Conservation (phyloP, 2,797 vertebrate species). For the Zenarchopterus dispar region DNA sequence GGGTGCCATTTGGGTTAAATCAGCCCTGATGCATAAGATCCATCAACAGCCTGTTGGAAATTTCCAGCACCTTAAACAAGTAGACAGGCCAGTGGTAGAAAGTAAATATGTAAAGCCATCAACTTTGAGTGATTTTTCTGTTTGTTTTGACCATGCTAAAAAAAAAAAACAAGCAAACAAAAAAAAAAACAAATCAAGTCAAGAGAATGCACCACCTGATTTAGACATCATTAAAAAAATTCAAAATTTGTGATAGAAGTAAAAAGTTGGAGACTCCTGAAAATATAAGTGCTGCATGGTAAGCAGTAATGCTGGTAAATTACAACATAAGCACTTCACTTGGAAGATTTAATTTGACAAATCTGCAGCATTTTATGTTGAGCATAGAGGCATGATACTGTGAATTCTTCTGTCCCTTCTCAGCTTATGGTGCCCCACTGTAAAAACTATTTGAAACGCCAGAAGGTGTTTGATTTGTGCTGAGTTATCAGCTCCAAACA, state of each 20-base stretch:
- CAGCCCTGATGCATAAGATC: conserved; percentile 57
- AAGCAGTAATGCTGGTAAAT: conserved; percentile 53
- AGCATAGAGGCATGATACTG: conserved; percentile 67
- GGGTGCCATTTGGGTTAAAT: conserved; percentile 67
- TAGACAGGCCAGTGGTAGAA: conserved; percentile 62
- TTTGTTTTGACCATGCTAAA: conserved; percentile 38
- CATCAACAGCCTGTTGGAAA: conserved; percentile 60
- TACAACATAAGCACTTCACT: conserved; percentile 64
- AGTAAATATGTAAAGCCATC: conserved; percentile 74
- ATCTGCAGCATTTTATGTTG: conserved; percentile 69
- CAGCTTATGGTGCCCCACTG: conserved; percentile 70
- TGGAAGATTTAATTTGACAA: conserved; percentile 68
- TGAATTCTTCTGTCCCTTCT: conserved; percentile 55
- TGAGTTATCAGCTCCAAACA: conserved; percentile 80
- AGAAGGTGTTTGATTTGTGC: conserved; percentile 81
- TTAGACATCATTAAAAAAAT: no score
- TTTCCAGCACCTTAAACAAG: conserved; percentile 75
- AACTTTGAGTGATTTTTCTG: conserved; percentile 65
- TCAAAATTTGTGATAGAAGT: not conserved
- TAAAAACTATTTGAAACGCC: conserved; percentile 77
- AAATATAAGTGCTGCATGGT: conserved; percentile 26
- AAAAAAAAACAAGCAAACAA: not conserved
- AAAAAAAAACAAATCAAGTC: no score
- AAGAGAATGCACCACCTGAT: no score
- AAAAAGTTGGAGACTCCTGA: conserved; percentile 13